Evolutionary conservation across 2,797 vertebrate species (phyloP).

Genomic region (Chelidonichthys spinosus): DNA sequence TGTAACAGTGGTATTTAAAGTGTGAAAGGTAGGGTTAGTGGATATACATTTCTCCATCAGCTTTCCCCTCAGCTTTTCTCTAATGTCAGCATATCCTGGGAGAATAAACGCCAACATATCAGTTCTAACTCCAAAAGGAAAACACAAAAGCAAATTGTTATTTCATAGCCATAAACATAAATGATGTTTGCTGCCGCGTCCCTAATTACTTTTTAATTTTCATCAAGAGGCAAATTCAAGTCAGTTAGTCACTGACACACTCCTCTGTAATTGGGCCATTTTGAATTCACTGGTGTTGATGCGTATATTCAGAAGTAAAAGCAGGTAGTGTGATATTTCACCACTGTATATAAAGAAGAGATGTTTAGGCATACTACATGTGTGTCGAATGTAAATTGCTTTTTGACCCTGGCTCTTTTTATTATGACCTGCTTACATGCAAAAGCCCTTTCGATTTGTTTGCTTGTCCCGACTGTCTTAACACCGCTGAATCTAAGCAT

Average conservation of each 20-base stretch:
- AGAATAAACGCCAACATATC: slow-evolving; percentile 7
- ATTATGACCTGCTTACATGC: slow-evolving; percentile 4
- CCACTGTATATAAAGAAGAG: neutral
- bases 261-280: slow-evolving; percentile 30
- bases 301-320: slow-evolving; percentile 16
- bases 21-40: slow-evolving; percentile 20
- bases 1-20: slow-evolving; percentile 7
- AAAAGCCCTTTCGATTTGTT: slow-evolving; percentile 17
- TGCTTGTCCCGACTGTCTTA: slow-evolving; percentile 8
- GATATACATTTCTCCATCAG: slow-evolving; percentile 20
- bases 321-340: neutral
- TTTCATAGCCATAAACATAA: slow-evolving; percentile 30
- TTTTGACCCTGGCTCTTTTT: neutral
- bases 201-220: slow-evolving; percentile 47
- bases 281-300: slow-evolving; percentile 28
- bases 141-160: slow-evolving; percentile 18
- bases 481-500: neutral
- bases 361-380: neutral
- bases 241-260: slow-evolving; percentile 36
- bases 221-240: slow-evolving; percentile 39
- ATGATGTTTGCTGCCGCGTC: slow-evolving; percentile 11
- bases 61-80: slow-evolving; percentile 11
- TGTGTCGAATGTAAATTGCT: neutral
- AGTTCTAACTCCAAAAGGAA: slow-evolving; percentile 9
- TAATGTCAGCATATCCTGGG: slow-evolving; percentile 6